Percentiles rank a stretch among this genome's conserved stretches.
Conservation (phyloP, 2,888 invertebrate species). For the Lasioglossum marginatum region DNA sequence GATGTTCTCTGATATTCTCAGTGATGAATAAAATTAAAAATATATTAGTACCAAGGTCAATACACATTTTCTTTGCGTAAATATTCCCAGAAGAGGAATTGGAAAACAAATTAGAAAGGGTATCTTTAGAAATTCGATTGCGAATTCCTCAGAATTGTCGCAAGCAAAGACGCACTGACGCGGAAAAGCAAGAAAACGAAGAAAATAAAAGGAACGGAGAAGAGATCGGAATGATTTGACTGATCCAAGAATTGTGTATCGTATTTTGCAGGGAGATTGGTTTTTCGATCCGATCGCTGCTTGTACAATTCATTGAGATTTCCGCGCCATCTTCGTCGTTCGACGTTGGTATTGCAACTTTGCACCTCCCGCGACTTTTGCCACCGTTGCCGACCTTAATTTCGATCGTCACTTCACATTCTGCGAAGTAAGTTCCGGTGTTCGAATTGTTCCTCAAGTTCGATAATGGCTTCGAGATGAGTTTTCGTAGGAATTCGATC, state of each 20-base stretch:
- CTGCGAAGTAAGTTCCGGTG: not conserved
- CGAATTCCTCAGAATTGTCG: slow-evolving; percentile 1
- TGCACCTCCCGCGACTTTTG: not conserved
- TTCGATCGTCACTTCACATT: slow-evolving; percentile 35
- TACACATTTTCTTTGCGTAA: not conserved
- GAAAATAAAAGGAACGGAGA: not conserved
- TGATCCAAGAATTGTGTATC: not conserved
- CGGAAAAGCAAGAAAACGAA: not conserved
- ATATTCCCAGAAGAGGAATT: not conserved
- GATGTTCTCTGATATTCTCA: too few relatives aligned
- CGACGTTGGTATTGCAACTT: not conserved
- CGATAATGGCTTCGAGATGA: slow-evolving; percentile 41
- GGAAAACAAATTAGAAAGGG: not conserved
- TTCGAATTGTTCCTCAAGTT: slow-evolving; percentile 38
- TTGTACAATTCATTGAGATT: slow-evolving; percentile 39
- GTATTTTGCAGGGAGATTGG: not conserved
- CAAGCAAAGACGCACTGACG: not conserved
- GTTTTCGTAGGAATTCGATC: slow-evolving; percentile 39
- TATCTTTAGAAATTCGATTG: slow-evolving; percentile 10
- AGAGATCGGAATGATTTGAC: not conserved
- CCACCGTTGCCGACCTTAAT: slow-evolving; percentile 22
- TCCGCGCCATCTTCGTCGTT: not conserved
- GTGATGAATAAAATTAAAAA: too few relatives aligned
- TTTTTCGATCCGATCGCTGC: slow-evolving; percentile 12
- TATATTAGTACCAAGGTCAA: too few relatives aligned